Evolutionary conservation across 2,888 invertebrate genomes (phyloP), one percentile per base, ranked within the genome.

Genomic region (Heliconius ethilla): DNA sequence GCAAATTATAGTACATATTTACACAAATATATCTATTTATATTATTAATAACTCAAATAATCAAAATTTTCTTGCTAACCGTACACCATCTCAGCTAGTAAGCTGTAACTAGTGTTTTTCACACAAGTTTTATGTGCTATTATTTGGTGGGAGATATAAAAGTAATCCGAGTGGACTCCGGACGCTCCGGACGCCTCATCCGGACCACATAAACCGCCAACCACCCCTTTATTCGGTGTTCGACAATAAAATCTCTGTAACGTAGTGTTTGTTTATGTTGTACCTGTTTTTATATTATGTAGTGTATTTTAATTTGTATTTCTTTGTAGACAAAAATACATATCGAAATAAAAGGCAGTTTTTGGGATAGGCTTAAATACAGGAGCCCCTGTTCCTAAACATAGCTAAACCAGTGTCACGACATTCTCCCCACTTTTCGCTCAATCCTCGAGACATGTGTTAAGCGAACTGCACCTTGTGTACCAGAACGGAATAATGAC

Each of bases 111-210:
- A 92, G 93, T 92, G 91, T 93, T 94, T 94, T 94, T 94, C 94
- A 90, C 93, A 89, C 90, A 92, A 92, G 91, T 94, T 95, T 95
- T 94, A 94, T 94, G 93, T 87, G 91, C 93, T 92, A 94, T 95
- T 94, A 95, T 94, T 94, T 92, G 93, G 91, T 91, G 90, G 89
- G 90, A 89, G 90, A 88, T 91, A 93, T 94, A 94, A 94, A 94
- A 92, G 90, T 91, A 89, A 90, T 91, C 91, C 91, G 82, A 88
- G 83, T 85, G 86, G 86, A 88, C 90, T 92, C 93, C 87, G 86
- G 86, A 88, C 90, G 92, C 93, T 87, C 84, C 83, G 74, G 82
- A 85, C 90, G 89, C 86, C 88, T 88, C 89, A 89, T 90, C 88
- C 87, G 82, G 86, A 81, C 82, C 78, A 84, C 85, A 86, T 90